phyloP scores from a whole-genome alignment of 2,888 invertebrate species.

The Caenorhabditis becei region DNA sequence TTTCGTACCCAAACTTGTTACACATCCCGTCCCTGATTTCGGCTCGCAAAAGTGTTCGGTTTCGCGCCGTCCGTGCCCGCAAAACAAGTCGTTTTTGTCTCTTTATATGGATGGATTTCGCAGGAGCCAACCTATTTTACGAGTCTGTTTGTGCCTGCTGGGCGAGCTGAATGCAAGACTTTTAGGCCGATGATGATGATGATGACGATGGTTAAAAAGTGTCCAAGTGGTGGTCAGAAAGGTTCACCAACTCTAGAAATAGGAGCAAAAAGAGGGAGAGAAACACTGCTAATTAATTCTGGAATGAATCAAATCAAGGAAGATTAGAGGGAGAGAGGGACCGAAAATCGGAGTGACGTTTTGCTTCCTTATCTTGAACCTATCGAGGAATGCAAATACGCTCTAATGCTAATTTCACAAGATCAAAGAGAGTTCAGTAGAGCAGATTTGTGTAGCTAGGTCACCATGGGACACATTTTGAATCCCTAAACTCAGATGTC shows the following conservation, averaged over 20 bases:
- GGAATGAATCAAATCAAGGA: slow-evolving; percentile 17
- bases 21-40: neutral
- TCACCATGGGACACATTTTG: too few relatives aligned
- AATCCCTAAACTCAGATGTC: too few relatives aligned
- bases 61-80: neutral
- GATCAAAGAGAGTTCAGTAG: too few relatives aligned
- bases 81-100: slow-evolving; percentile 25
- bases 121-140: slow-evolving; percentile 21
- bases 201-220: slow-evolving; percentile 13
- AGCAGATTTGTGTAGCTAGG: too few relatives aligned
- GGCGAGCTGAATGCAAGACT: neutral
- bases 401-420: too few relatives aligned
- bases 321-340: slow-evolving; percentile 22
- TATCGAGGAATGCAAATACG: too few relatives aligned
- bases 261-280: neutral
- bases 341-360: slow-evolving; percentile 36
- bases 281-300: slow-evolving; percentile 43
- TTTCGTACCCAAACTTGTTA: neutral
- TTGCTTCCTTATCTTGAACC: too few relatives aligned
- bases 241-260: neutral
- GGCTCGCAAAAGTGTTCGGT: slow-evolving; percentile 1
- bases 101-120: slow-evolving; percentile 43
- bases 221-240: neutral
- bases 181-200: slow-evolving; percentile 26
- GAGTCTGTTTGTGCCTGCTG: slow-evolving; percentile 31